Conservation (phyloP, 1,140 invertebrate species). For the Rhyacophila brunnea region DNA sequence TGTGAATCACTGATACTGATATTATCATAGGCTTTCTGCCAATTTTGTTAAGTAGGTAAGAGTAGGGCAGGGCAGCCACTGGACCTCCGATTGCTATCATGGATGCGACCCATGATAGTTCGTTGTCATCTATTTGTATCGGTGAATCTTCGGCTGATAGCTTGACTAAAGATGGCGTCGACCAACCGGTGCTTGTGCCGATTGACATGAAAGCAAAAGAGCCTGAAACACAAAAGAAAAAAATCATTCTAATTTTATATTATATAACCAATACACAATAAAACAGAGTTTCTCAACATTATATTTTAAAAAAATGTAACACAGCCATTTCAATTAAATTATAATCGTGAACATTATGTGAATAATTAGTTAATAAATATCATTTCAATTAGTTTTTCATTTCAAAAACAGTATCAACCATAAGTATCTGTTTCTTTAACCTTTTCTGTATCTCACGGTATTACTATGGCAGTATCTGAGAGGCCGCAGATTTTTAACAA, state of each 20-base stretch:
- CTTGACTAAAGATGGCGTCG: slow-evolving; percentile 32
- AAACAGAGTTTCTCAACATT: not conserved
- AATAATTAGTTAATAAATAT: too few relatives aligned
- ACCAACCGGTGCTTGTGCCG: slow-evolving; percentile 27
- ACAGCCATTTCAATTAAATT: not conserved
- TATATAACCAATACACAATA: not conserved
- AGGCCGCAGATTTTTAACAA: too few relatives aligned
- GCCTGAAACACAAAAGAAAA: slow-evolving; percentile 28
- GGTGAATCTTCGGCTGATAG: slow-evolving; percentile 29
- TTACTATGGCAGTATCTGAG: too few relatives aligned
- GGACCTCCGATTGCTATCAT: slow-evolving; percentile 26
- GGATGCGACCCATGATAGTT: slow-evolving; percentile 33
- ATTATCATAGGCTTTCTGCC: slow-evolving; percentile 32
- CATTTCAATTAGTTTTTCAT: too few relatives aligned
- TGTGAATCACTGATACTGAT: slow-evolving; percentile 14
- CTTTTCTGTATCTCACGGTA: too few relatives aligned
- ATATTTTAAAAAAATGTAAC: not conserved
- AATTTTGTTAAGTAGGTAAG: slow-evolving; percentile 27
- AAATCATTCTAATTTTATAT: not conserved
- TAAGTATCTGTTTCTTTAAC: too few relatives aligned
- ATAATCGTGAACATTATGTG: too few relatives aligned
- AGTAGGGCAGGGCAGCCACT: slow-evolving; percentile 22
- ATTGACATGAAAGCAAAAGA: slow-evolving; percentile 26
- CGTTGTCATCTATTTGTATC: slow-evolving; percentile 18
- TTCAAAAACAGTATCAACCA: too few relatives aligned